Evolutionary conservation across 2,888 invertebrate species (phyloP).

Genomic region (Notocelia uddmanniana): DNA sequence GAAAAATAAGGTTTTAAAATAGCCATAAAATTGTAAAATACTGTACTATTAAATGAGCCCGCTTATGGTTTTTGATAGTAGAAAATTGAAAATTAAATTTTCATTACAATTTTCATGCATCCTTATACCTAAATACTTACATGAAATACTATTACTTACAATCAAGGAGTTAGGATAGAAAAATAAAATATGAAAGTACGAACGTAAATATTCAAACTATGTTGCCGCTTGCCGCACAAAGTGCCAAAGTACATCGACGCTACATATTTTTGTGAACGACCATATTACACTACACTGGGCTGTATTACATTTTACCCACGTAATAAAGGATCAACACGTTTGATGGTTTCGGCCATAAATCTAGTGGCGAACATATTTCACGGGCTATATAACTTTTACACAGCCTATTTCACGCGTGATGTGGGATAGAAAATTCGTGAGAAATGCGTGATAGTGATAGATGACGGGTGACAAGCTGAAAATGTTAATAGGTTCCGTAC

Average conservation of each 20-base stretch:
- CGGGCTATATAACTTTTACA: conserved; percentile 31
- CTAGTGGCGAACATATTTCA: conserved; percentile 17
- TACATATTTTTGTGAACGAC: no score
- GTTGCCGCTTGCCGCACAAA: not conserved
- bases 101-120: no score
- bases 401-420: conserved; percentile 13
- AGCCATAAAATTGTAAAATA: no score
- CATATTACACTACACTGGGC: not conserved
- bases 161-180: no score
- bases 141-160: no score
- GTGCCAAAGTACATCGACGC: not conserved
- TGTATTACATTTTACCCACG: not conserved
- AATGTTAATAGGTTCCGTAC: not conserved
- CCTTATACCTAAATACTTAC: no score
- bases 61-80: no score
- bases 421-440: not conserved
- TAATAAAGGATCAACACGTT: not conserved
- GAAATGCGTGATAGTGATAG: not conserved
- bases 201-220: no score
- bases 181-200: no score
- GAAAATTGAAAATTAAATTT: no score
- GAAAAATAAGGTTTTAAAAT: no score
- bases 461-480: not conserved
- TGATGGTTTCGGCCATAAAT: conserved; percentile 19
- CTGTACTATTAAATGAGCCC: no score